Base-by-base conservation (phyloP, 2,888 invertebrate genomes). In the Myathropa florea region DNA sequence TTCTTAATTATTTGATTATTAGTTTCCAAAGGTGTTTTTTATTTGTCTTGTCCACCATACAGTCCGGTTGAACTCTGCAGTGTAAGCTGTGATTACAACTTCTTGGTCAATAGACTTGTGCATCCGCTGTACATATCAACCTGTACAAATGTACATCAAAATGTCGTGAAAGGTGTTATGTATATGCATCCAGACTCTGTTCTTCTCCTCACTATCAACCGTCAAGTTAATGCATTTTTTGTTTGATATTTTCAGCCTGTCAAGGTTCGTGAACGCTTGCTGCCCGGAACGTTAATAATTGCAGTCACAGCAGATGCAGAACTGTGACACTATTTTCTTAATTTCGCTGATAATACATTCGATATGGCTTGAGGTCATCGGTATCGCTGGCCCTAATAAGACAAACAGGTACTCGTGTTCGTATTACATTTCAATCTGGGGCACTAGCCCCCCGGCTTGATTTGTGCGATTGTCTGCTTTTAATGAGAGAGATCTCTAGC, bases 1-100 rank as follows among this genome's bases (percentile, higher is more conserved):
- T 65, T 65, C 46, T n/a, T 65, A 64, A 64, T 64, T 64, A 46
- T 65, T 67, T 28, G 28, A 26, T 67, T 53, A 28, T 53, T 53
- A 53, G 67, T 28, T 10, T 18, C 21, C 4, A 24, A 26, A 39
- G n/a, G 12, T 33, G 33, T 33, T 33, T 33, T 3, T 33, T 33
- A 9, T 33, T 33, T 33, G 33, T 3, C 10, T 33, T 33, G 12
- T 33, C 12, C 33, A 33, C 12, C 10, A 33, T 0, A 33, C 12
- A 12, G 33, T 33, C 12, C 12, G 33, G 12, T 33, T 33, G 3
- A 12, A 33, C 33, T 2, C 33, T 12, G 33, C n/a, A n/a, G n/a
- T n/a, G n/a, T n/a, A n/a, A n/a, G n/a, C 33, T 33, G 33, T 12
- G 12, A 33, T 4, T 33, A 10, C 30, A 33, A 33, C 30, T 33